phyloP scores from a whole-genome alignment of 2,113 vertebrate genomes.

The Thalassoma bifasciatum region DNA sequence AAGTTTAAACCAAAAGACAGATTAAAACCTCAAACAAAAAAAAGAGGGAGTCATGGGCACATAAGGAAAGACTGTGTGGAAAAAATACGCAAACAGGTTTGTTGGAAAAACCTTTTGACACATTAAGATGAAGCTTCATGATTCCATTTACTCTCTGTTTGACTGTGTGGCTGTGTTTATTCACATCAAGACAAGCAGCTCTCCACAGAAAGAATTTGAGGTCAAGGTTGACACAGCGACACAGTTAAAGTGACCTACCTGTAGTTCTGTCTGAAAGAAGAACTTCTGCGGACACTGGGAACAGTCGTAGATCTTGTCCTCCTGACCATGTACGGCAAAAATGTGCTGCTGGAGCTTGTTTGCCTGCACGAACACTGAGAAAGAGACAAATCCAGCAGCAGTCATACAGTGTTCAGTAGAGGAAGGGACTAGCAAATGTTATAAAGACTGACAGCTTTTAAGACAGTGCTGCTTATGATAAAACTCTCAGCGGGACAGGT shows the following conservation, averaged over 20 bases:
- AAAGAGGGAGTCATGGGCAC: background rate
- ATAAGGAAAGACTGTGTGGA: background rate
- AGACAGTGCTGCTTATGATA: background rate
- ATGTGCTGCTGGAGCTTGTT: conserved; percentile 99
- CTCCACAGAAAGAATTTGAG: background rate
- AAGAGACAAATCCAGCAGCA: conserved; percentile 21
- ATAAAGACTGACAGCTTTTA: background rate
- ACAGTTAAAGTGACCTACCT: conserved; percentile 83
- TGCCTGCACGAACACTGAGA: conserved; percentile 96
- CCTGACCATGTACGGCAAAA: conserved; percentile 97
- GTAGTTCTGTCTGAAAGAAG: conserved; percentile 99
- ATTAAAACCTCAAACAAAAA: conserved; percentile 11
- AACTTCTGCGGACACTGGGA: conserved; percentile 99
- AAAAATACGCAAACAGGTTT: too few species aligned
- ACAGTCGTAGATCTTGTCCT: conserved; percentile 99
- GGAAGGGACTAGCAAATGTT: background rate
- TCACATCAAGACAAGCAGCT: background rate
- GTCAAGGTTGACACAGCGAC: background rate
- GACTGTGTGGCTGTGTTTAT: too few species aligned
- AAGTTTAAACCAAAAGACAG: background rate
- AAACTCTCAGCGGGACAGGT: background rate
- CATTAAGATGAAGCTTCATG: too few species aligned
- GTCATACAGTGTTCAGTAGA: background rate
- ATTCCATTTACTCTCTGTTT: too few species aligned
- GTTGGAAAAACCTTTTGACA: too few species aligned